phyloP scores from a whole-genome alignment of 2,888 invertebrate species.

The Neocrepidodera transversa region DNA sequence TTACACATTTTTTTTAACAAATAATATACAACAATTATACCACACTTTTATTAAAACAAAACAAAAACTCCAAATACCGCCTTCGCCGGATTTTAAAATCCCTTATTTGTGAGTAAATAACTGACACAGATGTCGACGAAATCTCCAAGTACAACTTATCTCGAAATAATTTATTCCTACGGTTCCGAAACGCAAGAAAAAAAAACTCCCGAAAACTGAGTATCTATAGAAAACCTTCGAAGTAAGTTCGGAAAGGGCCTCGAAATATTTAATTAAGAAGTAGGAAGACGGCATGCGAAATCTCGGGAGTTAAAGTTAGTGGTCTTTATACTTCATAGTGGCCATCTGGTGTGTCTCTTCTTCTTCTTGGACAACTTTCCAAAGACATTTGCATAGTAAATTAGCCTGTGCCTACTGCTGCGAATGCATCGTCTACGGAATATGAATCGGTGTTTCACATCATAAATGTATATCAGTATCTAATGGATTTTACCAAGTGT shows the following conservation, averaged over 20 bases:
- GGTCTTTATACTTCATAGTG: constrained; percentile 67
- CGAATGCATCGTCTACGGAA: constrained; percentile 38
- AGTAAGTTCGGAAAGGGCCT: constrained; percentile 35
- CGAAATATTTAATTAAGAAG: constrained; percentile 43
- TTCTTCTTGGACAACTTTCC: constrained; percentile 56
- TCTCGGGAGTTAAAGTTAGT: constrained; percentile 47
- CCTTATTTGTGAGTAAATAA: constrained; percentile 9
- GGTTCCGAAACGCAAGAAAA: constrained; percentile 10
- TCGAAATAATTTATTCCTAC: constrained; percentile 18
- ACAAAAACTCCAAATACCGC: too few species aligned
- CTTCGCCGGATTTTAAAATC: too few species aligned
- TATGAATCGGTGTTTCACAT: too few species aligned
- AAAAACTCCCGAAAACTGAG: constrained; percentile 2
- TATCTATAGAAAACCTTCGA: constrained; percentile 31
- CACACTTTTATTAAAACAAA: too few species aligned
- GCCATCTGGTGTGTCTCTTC: constrained; percentile 62
- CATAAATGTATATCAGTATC: too few species aligned
- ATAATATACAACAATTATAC: too few species aligned
- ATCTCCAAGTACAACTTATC: constrained; percentile 13
- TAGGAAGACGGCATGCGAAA: constrained; percentile 34
- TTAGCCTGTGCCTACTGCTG: constrained; percentile 53
- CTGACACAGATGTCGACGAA: constrained; percentile 11
- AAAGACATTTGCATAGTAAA: constrained; percentile 61
- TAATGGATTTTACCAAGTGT: too few species aligned
- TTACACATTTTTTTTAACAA: too few species aligned